phyloP scores from a whole-genome alignment of 1,140 invertebrate species.

The Sarcophaga peregrina region DNA sequence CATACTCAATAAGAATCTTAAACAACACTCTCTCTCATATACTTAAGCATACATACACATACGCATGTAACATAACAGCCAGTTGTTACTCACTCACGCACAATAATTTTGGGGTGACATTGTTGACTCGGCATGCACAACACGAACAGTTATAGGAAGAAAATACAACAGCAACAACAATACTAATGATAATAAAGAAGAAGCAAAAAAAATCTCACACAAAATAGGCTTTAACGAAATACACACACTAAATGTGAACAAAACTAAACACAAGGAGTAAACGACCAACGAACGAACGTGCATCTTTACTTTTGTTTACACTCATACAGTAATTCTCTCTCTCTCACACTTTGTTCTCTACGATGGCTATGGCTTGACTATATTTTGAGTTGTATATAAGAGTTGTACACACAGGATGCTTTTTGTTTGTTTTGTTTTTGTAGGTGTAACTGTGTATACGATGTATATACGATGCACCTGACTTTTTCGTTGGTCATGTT shows the following conservation, averaged over 20 bases:
- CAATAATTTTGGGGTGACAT: constrained; percentile 61
- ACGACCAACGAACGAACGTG: constrained; percentile 41
- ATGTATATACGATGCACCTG: constrained; percentile 52
- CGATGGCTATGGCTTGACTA: no score
- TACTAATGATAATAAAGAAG: background rate
- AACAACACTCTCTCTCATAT: background rate
- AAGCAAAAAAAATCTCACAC: constrained; percentile 17
- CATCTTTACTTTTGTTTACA: background rate
- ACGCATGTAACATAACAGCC: constrained; percentile 4
- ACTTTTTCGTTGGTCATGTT: constrained; percentile 62
- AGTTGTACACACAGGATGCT: background rate
- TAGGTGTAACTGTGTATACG: no score
- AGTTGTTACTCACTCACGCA: constrained; percentile 49
- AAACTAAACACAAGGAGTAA: constrained; percentile 36
- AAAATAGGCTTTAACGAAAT: constrained; percentile 39
- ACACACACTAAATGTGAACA: constrained; percentile 48
- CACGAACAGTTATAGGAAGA: constrained; percentile 43
- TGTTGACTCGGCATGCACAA: constrained; percentile 58
- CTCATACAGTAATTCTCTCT: background rate
- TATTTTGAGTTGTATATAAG: background rate
- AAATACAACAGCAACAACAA: constrained; percentile 45
- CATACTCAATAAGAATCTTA: background rate
- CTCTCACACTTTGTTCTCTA: background rate
- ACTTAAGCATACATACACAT: background rate
- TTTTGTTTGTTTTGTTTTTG: no score